Evolutionary conservation across 2,113 vertebrate genomes (phyloP).

Genomic region (Zosterops borbonicus): DNA sequence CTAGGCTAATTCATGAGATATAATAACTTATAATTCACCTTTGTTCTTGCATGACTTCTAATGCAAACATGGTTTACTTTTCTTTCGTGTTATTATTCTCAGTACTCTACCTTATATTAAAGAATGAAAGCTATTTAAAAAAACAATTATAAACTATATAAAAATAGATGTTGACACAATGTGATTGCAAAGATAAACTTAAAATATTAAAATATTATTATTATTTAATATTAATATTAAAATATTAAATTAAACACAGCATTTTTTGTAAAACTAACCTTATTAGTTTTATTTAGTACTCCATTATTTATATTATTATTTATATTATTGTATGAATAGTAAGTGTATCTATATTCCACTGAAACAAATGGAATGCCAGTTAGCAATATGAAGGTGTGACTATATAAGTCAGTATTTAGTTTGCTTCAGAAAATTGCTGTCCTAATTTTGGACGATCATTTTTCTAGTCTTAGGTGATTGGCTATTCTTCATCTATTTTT

Average conservation of each 20-base stretch:
- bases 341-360: background rate
- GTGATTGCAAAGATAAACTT: background rate
- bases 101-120: background rate
- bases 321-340: background rate
- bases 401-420: background rate
- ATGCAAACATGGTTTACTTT: background rate
- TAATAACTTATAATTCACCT: background rate
- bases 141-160: background rate
- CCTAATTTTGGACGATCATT: background rate
- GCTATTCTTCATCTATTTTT: background rate
- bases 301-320: background rate
- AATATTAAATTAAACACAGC: background rate
- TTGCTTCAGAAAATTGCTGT: background rate
- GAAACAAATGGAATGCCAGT: background rate
- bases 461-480: background rate
- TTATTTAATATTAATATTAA: no score
- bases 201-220: no score
- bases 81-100: background rate
- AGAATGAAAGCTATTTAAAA: background rate
- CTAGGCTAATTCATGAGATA: background rate
- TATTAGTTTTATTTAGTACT: background rate
- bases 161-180: background rate
- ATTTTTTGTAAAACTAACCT: background rate
- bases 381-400: background rate
- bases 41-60: background rate